phyloP scores from a whole-genome alignment of 2,888 invertebrate species.

The Drosophila pullipes region DNA sequence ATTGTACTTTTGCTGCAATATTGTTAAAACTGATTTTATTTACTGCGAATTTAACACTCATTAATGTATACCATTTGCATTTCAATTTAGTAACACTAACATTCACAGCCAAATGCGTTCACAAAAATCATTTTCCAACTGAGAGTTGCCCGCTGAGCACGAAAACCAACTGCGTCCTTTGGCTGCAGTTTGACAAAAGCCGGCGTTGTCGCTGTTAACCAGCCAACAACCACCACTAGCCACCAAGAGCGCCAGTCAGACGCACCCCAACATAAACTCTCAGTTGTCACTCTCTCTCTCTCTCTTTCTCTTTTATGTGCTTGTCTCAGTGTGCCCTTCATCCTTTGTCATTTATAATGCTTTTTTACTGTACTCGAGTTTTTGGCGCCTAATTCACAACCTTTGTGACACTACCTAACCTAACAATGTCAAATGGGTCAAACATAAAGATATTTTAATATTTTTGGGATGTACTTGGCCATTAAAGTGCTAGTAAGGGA shows the following conservation, averaged over 20 bases:
- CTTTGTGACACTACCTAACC: constrained; percentile 25
- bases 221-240: constrained; percentile 45
- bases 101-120: not conserved
- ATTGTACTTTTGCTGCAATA: constrained; percentile 19
- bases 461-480: constrained; percentile 4
- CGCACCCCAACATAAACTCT: constrained; percentile 33
- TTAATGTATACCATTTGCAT: not conserved
- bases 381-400: constrained; percentile 61
- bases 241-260: constrained; percentile 4
- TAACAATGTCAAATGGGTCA: constrained; percentile 39
- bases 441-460: constrained; percentile 4
- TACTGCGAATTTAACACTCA: not conserved
- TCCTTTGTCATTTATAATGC: constrained; percentile 20
- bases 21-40: constrained; percentile 1
- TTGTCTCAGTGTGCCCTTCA: not conserved
- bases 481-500: constrained; percentile 6
- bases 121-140: not conserved
- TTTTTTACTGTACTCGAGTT: constrained; percentile 55
- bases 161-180: constrained; percentile 22
- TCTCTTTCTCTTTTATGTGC: constrained; percentile 13
- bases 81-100: not conserved
- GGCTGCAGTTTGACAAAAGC: constrained; percentile 32
- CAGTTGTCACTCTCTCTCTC: not conserved
- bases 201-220: constrained; percentile 33
- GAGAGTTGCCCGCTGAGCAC: constrained; percentile 5